Base-by-base conservation (phyloP, 2,888 invertebrate genomes). In the Saturnia japonica region DNA sequence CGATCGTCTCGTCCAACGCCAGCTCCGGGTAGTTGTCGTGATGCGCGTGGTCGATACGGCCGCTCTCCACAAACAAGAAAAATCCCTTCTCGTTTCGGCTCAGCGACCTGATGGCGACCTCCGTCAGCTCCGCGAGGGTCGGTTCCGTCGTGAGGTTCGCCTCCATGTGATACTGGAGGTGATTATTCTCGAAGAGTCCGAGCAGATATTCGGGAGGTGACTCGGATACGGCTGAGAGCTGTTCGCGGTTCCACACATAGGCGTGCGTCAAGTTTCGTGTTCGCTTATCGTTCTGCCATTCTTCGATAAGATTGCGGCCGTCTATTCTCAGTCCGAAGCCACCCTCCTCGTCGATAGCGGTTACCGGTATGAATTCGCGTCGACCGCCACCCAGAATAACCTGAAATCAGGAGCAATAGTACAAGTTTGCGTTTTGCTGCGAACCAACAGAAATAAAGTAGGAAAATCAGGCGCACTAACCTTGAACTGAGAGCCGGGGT, bases 381-480 rank as follows among this genome's bases (percentile, higher is more conserved):
- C 96, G 91, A 0, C 97, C 97, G 0, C 97, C 97, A 0, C 97
- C 97, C 74, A 97, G 84, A 57, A 97, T 95, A 0, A 97, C 95
- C 94, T 96, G 74, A 40, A 64, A 40, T 40, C 2, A n/a, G 11
- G 11, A 54, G 19, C 22, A 11, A 64, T n/a, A 64, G 3, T 0
- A 64, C 40, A 40, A 62, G 25, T 8, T 64, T 40, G 9, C 16
- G 19, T 40, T 40, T 34, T 40, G 8, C n/a, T 9, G 1, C 0
- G 2, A 19, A n/a, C 9, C 40, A 2, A n/a, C 12, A 64, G 22
- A 64, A 40, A 19, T 40, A 19, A 9, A 8, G 40, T 7, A 25
- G 11, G 12, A 54, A 22, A 7, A 25, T 57, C 11, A 19, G 40
- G 19, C 19, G 11, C 12, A 67, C 42, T 43, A 40, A 96, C 96